Percentiles rank a stretch among this genome's conserved stretches.
Conservation (phyloP, 2,797 vertebrate genomes). For the Acrossocheilus wenchowensis region DNA sequence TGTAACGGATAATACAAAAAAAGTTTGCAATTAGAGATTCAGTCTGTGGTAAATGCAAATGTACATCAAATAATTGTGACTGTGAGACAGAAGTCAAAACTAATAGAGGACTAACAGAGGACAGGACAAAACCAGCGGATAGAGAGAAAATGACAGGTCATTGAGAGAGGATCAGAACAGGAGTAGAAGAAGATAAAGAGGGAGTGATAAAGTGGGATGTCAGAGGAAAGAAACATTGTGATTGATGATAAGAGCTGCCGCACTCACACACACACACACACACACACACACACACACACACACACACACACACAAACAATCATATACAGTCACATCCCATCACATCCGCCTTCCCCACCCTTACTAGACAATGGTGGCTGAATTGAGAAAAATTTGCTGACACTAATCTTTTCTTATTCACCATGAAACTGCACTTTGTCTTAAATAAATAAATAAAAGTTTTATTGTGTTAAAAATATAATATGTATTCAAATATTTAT, state of each 20-base stretch:
- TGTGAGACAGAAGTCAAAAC: neutral
- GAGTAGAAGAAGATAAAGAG: slow-evolving; percentile 3
- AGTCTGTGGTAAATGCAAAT: neutral
- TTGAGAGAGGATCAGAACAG: slow-evolving; percentile 10
- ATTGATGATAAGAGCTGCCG: slow-evolving; percentile 21
- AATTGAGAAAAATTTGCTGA: neutral
- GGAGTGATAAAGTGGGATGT: slow-evolving; percentile 13
- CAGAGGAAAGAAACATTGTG: slow-evolving; percentile 9
- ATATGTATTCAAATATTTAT: neutral
- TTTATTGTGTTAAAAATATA: neutral
- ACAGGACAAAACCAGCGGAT: slow-evolving; percentile 22
- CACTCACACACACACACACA: neutral
- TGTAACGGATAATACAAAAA: neutral
- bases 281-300: neutral
- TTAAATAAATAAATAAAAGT: neutral
- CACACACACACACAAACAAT: neutral
- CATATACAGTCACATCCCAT: neutral
- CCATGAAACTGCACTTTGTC: neutral
- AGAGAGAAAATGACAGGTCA: neutral
- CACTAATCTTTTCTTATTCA: neutral
- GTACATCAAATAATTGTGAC: neutral
- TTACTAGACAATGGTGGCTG: neutral
- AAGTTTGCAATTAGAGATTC: neutral
- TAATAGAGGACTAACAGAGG: slow-evolving; percentile 22
- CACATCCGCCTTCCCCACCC: neutral